Percentiles rank a stretch among this genome's conserved stretches.
These are phyloP conservation scores for Nibea albiflora DNA, from an alignment of 2,113 vertebrate species.

Conservation along the genomic window DNA sequence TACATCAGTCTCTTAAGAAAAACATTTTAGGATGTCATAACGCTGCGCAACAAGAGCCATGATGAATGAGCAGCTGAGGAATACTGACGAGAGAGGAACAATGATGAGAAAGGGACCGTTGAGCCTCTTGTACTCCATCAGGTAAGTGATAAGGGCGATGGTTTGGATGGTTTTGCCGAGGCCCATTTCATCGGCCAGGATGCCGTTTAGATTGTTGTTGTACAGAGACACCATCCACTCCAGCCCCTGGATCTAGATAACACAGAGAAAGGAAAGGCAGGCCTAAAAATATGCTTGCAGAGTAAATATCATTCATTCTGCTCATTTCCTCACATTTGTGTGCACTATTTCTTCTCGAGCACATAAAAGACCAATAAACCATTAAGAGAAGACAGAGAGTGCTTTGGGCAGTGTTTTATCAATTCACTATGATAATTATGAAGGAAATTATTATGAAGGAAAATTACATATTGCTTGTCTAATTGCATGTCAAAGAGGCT, in stretches of 20 bases:
- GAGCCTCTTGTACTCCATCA: constrained; percentile 98
- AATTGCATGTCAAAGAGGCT: background rate
- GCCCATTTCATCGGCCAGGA: constrained; percentile 98
- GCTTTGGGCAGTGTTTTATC: background rate
- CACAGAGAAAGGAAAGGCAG: constrained; percentile 67
- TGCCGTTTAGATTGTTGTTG: constrained; percentile 98
- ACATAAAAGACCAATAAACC: background rate
- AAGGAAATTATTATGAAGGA: background rate
- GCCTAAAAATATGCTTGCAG: background rate
- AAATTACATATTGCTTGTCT: background rate
- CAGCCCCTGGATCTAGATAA: constrained; percentile 90
- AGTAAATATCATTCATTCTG: background rate
- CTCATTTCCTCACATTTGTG: background rate
- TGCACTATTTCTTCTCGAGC: background rate
- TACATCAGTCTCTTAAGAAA: too few species aligned
- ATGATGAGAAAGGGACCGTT: constrained; percentile 99
- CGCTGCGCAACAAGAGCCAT: background rate
- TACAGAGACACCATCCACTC: constrained; percentile 99
- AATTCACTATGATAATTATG: background rate
- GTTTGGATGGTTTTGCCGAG: constrained; percentile 99
- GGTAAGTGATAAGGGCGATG: constrained; percentile 97
- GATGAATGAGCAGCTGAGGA: background rate
- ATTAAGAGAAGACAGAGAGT: background rate
- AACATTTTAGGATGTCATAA: background rate
- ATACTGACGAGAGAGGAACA: constrained; percentile 97